A percentile compares a stretch with the other conserved stretches of the same genome.
Evolutionary conservation across 2,888 invertebrate species (phyloP).

Genomic region (Gnatocerus cornutus): DNA sequence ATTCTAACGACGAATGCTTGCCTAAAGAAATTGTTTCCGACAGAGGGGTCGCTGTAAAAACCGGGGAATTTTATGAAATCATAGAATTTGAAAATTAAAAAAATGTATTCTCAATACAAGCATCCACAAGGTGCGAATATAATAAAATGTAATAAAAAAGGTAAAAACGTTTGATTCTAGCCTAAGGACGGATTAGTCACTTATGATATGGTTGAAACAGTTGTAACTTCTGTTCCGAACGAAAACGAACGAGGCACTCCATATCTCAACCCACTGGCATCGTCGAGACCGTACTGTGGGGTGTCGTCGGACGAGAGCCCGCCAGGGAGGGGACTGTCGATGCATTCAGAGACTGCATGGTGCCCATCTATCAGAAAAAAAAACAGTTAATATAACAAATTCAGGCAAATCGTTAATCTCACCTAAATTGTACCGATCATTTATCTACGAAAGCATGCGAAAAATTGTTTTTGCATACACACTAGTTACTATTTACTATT

Average conservation of each 20-base stretch:
- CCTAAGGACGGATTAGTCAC: conserved; percentile 42
- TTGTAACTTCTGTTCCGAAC: conserved; percentile 47
- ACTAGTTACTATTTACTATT: conserved; percentile 6
- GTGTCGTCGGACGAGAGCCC: conserved; percentile 91
- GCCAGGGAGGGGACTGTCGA: conserved; percentile 91
- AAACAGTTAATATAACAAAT: conserved; percentile 11
- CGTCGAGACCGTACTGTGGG: conserved; percentile 92
- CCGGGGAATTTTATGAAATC: conserved; percentile 64
- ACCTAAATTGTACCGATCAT: conserved; percentile 61
- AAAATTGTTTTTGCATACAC: conserved; percentile 26
- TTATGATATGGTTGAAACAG: conserved; percentile 47
- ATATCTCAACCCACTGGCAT: conserved; percentile 76
- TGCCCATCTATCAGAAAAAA: conserved; percentile 82
- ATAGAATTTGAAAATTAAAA: conserved; percentile 61
- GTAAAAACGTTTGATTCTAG: conserved; percentile 9
- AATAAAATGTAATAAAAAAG: conserved; percentile 3
- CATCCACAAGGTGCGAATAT: neutral
- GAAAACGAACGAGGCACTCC: conserved; percentile 47
- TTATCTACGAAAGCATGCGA: conserved; percentile 58
- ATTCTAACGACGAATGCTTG: conserved; percentile 43
- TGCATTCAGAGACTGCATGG: conserved; percentile 88
- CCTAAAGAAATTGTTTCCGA: conserved; percentile 62
- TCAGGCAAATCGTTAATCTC: conserved; percentile 47
- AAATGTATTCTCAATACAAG: conserved; percentile 13
- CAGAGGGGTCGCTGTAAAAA: conserved; percentile 62